Percentiles rank a stretch among this genome's conserved stretches.
These are phyloP conservation scores for Octodon degus DNA, from an alignment of 2,113 vertebrate species.

Conservation along the genomic window DNA sequence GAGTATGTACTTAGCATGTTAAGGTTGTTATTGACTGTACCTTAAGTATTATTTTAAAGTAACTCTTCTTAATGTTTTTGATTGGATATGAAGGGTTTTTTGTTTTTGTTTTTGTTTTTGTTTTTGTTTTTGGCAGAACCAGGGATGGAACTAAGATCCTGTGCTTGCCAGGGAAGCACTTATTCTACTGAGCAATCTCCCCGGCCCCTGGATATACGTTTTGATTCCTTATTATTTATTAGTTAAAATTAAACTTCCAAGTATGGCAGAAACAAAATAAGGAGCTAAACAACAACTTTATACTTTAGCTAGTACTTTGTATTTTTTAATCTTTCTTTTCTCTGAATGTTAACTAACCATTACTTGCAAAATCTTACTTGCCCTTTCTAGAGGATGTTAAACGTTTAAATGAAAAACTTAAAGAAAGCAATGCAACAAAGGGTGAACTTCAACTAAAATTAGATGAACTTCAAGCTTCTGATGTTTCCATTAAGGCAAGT, in stretches of 20 bases:
- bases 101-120: no score
- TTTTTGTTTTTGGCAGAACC: no score
- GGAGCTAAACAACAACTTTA: not conserved
- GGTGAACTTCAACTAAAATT: constrained; percentile 93
- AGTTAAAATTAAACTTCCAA: constrained; percentile 26
- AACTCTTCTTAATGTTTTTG: not conserved
- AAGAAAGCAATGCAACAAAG: constrained; percentile 92
- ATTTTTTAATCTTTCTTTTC: not conserved
- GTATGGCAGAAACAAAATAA: constrained; percentile 12
- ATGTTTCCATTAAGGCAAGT: constrained; percentile 94
- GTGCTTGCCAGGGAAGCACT: no score
- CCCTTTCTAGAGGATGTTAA: constrained; percentile 92
- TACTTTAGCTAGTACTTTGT: not conserved
- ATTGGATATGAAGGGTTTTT: not conserved
- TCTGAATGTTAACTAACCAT: constrained; percentile 26
- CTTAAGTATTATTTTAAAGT: constrained; percentile 12
- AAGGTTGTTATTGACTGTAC: not conserved
- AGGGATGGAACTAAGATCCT: no score
- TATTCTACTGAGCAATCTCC: no score
- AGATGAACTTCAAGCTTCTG: constrained; percentile 96
- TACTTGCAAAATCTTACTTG: constrained; percentile 55
- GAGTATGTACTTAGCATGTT: not conserved
- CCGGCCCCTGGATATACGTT: no score
- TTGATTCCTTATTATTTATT: not conserved
- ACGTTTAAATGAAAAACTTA: constrained; percentile 93